phyloP scores from a whole-genome alignment of 2,797 vertebrate genomes.

The Benthosema pterotum region DNA sequence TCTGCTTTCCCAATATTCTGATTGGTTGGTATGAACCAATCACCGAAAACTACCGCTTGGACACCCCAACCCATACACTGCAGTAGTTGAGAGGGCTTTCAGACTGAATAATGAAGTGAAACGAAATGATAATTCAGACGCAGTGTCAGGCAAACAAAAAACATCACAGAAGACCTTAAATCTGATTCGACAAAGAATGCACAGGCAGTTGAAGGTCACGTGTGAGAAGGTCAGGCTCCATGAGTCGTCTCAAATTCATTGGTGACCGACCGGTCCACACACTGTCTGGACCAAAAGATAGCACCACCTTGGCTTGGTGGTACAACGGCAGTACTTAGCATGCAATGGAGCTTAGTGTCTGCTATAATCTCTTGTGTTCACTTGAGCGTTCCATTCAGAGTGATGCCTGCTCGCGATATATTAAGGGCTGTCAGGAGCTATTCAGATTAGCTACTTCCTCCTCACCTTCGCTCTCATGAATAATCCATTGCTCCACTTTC shows the following conservation, averaged over 20 bases:
- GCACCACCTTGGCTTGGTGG: constrained; percentile 13
- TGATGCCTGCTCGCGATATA: constrained; percentile 43
- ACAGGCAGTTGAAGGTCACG: constrained; percentile 22
- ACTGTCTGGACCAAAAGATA: constrained; percentile 21
- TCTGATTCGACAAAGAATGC: constrained; percentile 51
- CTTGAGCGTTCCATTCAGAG: constrained; percentile 47
- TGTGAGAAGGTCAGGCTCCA: constrained; percentile 25
- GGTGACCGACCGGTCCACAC: constrained; percentile 44
- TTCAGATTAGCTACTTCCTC: constrained; percentile 49
- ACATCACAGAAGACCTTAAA: constrained; percentile 55
- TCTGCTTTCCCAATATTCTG: no score
- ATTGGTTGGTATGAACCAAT: no score
- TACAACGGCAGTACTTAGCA: constrained; percentile 29
- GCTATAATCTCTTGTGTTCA: constrained; percentile 23
- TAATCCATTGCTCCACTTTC: constrained; percentile 50
- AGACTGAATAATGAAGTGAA: no score
- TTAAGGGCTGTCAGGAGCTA: constrained; percentile 45
- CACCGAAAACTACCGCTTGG: no score
- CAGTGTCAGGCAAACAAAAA: no score
- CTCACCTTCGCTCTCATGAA: constrained; percentile 50
- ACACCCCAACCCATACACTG: no score
- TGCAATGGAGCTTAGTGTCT: constrained; percentile 25
- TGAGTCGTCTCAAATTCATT: constrained; percentile 42
- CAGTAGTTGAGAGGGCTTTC: no score
- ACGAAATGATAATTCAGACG: no score